Evolutionary conservation across 1,140 invertebrate species (phyloP), one percentile per base, ranked within the genome.

Genomic region (Adelges cooleyi): DNA sequence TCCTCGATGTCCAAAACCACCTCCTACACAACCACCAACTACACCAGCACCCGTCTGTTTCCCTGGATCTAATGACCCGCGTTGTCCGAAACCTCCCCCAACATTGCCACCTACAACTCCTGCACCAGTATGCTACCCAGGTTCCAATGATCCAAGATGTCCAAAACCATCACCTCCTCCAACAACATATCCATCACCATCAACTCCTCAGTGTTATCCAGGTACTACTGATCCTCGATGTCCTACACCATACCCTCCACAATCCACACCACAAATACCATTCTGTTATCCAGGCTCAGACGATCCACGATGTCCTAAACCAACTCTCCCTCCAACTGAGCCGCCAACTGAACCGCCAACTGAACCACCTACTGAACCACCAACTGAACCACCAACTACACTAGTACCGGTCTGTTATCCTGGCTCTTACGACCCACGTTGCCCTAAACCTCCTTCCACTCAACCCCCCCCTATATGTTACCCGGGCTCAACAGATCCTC

Each of bases 61-160:
- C 65, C 74, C 73, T 15, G 75, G 75, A 4, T 73, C 69, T 2
- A 69, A 20, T 22, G 74, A 76, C 25, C 73, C 77, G 2, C 68
- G 75, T 25, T 76, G 75, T 67, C 76, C 76, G 0, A 50, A 46
- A 62, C n/a, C n/a, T n/a, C n/a, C n/a, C n/a, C 54, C 53, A 46
- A 66, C 67, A 25, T 11, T 29, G 20, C 68, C 67, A 6, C 56
- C 67, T 0, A 50, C 54, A 23, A 52, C 68, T 40, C 20, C 65
- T 13, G 17, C 29, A 54, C 50, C 67, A 15, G 52, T 69, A 8
- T 62, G 74, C 29, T 72, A 76, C 69, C 72, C 74, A 9, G 74
- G 74, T 9, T 73, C 73, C 8, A 72, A 36, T 29, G 75, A 76
- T 68, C 74, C 73, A 42, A 72, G 74, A 68, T 77, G 75, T 70